phyloP scores from a whole-genome alignment of 1,140 invertebrate genomes.

The Samia ricini region DNA sequence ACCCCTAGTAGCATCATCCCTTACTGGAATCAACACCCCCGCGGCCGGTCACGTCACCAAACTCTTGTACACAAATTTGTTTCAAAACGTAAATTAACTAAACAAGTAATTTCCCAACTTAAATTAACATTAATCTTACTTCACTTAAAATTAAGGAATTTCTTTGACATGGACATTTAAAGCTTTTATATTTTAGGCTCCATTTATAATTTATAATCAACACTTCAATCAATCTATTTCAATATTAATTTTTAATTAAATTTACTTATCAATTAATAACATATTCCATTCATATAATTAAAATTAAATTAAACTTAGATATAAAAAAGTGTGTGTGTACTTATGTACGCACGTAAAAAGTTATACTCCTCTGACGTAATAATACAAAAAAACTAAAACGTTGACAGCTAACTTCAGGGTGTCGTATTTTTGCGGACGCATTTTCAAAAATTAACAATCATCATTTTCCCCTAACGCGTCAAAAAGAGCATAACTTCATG shows the following conservation, averaged over 20 bases:
- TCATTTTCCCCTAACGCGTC: no score
- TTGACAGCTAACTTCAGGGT: no score
- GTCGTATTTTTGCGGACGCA: no score
- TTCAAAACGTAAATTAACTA: not conserved
- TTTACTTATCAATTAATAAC: not conserved
- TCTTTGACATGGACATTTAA: conserved; percentile 67
- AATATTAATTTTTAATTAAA: not conserved
- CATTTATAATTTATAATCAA: conserved; percentile 23
- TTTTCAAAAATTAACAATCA: no score
- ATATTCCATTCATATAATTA: not conserved
- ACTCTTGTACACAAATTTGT: not conserved
- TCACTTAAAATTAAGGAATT: conserved; percentile 17
- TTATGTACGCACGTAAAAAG: no score
- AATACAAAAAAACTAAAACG: no score
- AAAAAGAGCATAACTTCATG: no score
- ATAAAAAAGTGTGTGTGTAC: no score
- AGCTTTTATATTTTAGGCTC: conserved; percentile 64
- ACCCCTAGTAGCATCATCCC: not conserved
- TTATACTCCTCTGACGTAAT: no score
- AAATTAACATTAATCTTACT: not conserved
- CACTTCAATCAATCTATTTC: not conserved
- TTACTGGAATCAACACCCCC: not conserved
- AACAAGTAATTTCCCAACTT: not conserved
- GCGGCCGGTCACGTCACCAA: not conserved
- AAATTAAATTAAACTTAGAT: not conserved